Conservation (phyloP, 2,888 invertebrate species). For the Leptinotarsa peninsularis region DNA sequence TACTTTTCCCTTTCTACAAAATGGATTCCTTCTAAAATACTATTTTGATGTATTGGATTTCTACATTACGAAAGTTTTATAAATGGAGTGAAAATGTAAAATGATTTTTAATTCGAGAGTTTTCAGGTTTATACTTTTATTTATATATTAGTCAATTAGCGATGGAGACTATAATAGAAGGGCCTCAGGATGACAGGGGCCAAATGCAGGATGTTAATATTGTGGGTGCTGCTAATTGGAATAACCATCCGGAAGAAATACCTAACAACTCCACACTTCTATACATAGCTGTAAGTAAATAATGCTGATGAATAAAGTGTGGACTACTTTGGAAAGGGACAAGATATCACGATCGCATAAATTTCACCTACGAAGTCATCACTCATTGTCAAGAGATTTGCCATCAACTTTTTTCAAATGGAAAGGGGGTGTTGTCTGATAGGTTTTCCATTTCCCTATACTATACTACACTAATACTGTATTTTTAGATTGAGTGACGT, state of each 20-base stretch:
- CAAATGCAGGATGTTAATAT: conserved; percentile 54
- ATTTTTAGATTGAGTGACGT: too few relatives aligned
- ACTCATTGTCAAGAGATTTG: too few relatives aligned
- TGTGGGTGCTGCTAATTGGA: conserved; percentile 54
- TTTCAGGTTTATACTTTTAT: conserved; percentile 33
- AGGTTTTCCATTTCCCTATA: too few relatives aligned
- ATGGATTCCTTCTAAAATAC: conserved; percentile 46
- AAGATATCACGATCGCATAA: too few relatives aligned
- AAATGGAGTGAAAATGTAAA: conserved; percentile 15
- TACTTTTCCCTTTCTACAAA: conserved; percentile 28
- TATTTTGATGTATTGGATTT: background rate
- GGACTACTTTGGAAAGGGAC: too few relatives aligned
- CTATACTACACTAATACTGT: too few relatives aligned
- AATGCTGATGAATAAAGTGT: background rate
- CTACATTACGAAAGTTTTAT: conserved; percentile 33
- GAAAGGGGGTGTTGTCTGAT: too few relatives aligned
- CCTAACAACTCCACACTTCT: conserved; percentile 59
- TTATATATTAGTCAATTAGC: conserved; percentile 32
- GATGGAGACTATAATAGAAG: conserved; percentile 59
- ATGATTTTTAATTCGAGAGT: conserved; percentile 3
- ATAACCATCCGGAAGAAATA: conserved; percentile 43
- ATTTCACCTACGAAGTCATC: too few relatives aligned
- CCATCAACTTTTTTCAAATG: too few relatives aligned
- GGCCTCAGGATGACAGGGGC: conserved; percentile 52
- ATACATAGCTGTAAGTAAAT: conserved; percentile 62